Evolutionary conservation across 2,888 invertebrate species (phyloP), one percentile per base, ranked within the genome.

Genomic region (Synergus itoensis): DNA sequence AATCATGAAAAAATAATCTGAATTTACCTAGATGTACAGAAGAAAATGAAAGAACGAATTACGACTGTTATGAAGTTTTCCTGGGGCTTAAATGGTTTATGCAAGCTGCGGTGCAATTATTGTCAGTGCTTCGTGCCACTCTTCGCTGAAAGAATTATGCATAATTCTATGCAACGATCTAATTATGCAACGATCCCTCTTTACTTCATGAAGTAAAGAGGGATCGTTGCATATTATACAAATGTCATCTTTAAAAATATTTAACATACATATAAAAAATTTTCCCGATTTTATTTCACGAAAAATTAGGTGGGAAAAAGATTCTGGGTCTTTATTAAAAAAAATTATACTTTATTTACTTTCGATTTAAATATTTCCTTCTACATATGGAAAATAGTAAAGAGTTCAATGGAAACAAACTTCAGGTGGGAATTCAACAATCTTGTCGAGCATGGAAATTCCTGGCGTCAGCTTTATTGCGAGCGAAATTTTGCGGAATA

Each of bases 401-500:
- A 5, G 7, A 3, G 1, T 63, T 28, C 40, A 64, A 40, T 40
- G 9, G n/a, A 40, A 9, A 18, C n/a, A 76, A 75, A 21, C 79
- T 79, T 40, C 60, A 90, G 91, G 77, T 91, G 91, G 91, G 82
- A 86, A 45, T 82, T 84, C 64, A 89, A 89, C 79, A 84, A 89
- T 80, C 86, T 85, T n/a, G 43, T 73, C 5, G 85, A 87, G 18
- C 89, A 90, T 65, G 89, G 88, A 0, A 80, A 87, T 82, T 91
- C 90, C 18, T 92, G 92, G 92, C 87, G 89, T 45, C 89, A 84
- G 43, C 85, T 92, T 28, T 92, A 91, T 80, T 90, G 92, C 82
- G 92, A 92, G 79, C 88, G 91, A n/a, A 88, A 90, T 81, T 83
- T 91, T 28, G 79, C 87, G n/a, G 91, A 92, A 76, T 90, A 90